phyloP scores from a whole-genome alignment of 2,888 invertebrate species.

The Lycophotia porphyrea region DNA sequence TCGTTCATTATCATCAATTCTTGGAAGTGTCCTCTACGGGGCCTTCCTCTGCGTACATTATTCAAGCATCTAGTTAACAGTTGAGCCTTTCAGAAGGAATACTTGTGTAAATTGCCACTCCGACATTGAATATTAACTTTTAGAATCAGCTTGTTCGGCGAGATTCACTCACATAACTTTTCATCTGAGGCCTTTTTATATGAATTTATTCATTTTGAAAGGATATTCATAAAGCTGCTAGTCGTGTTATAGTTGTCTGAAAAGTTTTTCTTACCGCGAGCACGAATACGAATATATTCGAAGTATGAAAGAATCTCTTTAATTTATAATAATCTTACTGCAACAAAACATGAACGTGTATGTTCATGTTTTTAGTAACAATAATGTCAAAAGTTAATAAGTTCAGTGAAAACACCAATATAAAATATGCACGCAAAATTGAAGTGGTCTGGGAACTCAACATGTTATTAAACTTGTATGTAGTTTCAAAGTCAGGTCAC shows the following conservation, averaged over 20 bases:
- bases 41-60: slow-evolving; percentile 73
- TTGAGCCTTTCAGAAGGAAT: slow-evolving; percentile 75
- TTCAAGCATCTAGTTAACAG: slow-evolving; percentile 76
- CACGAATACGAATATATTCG: background rate
- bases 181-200: slow-evolving; percentile 30
- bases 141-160: slow-evolving; percentile 69
- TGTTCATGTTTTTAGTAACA: background rate
- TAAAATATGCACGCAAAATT: slow-evolving; percentile 27
- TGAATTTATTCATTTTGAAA: slow-evolving; percentile 33
- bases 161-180: slow-evolving; percentile 62
- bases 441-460: slow-evolving; percentile 11
- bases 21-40: slow-evolving; percentile 59
- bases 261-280: slow-evolving; percentile 22
- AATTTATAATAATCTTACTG: background rate
- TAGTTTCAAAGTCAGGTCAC: slow-evolving; percentile 22
- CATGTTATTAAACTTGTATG: slow-evolving; percentile 37
- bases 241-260: slow-evolving; percentile 9
- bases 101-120: slow-evolving; percentile 80
- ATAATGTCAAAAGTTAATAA: background rate
- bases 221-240: slow-evolving; percentile 22
- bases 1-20: slow-evolving; percentile 64
- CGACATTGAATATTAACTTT: slow-evolving; percentile 81
- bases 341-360: background rate
- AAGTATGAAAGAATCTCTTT: background rate
- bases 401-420: background rate